Evolutionary conservation across 2,888 invertebrate species (phyloP).

Genomic region (Polia nebulosa): DNA sequence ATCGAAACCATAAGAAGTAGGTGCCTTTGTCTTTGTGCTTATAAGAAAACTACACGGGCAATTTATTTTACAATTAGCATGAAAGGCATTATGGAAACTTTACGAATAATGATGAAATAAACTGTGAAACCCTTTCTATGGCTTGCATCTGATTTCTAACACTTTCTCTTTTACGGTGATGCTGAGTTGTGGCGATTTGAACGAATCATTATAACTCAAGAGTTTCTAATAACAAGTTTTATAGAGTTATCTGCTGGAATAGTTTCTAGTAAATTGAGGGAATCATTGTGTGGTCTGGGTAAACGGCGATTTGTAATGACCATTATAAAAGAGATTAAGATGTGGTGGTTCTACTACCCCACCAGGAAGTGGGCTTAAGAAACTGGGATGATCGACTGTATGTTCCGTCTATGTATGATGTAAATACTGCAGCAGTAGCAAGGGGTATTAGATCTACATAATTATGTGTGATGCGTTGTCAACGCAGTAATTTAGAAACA

Average conservation of each 20-base stretch:
- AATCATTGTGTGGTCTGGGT: slow-evolving; percentile 25
- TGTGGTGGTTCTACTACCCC: not conserved
- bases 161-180: slow-evolving; percentile 51
- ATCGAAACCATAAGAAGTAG: not conserved
- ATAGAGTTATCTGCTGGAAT: not conserved
- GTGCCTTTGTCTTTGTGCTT: too few relatives aligned
- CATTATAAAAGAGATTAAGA: not conserved
- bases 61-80: slow-evolving; percentile 25
- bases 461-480: too few relatives aligned
- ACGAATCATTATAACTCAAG: slow-evolving; percentile 28
- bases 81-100: not conserved
- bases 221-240: slow-evolving; percentile 41
- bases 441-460: too few relatives aligned
- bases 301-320: not conserved
- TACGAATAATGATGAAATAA: slow-evolving; percentile 6
- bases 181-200: slow-evolving; percentile 1
- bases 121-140: slow-evolving; percentile 13
- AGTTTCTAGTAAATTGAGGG: slow-evolving; percentile 9
- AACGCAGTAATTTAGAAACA: too few relatives aligned
- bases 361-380: not conserved
- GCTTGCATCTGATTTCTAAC: slow-evolving; percentile 41
- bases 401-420: too few relatives aligned
- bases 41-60: not conserved
- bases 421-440: too few relatives aligned
- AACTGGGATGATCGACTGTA: too few relatives aligned